These are phyloP conservation scores for Sapayoa aenigma DNA, from an alignment of 2,113 vertebrate genomes.

Conservation along the genomic window DNA sequence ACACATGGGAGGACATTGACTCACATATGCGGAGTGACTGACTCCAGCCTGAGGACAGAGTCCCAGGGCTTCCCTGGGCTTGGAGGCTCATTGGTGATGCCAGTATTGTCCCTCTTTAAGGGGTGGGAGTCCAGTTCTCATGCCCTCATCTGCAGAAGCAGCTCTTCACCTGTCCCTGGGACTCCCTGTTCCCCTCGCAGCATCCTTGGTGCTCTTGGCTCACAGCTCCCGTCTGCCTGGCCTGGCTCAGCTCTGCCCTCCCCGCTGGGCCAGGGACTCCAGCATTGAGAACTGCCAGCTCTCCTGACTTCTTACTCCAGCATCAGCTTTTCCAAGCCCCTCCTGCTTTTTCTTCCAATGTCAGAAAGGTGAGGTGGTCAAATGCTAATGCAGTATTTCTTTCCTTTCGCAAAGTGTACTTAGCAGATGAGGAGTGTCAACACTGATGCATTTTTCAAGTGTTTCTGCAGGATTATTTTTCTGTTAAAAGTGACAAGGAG, in stretches of 20 bases:
- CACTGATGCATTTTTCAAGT: constrained; percentile 60
- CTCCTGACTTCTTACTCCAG: neutral
- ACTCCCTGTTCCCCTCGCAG: neutral
- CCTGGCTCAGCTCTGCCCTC: neutral
- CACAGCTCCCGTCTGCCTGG: neutral
- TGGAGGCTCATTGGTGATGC: neutral
- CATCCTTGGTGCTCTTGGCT: rapidly evolving
- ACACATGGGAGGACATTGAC: rapidly evolving
- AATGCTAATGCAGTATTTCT: constrained; percentile 50
- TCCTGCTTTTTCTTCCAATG: constrained; percentile 20
- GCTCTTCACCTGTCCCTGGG: neutral
- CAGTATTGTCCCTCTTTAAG: no score
- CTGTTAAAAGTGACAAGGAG: constrained; percentile 68
- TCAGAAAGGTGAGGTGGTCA: constrained; percentile 49
- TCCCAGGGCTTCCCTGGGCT: neutral
- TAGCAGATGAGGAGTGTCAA: constrained; percentile 66
- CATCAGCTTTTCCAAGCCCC: constrained; percentile 11
- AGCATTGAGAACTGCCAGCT: neutral
- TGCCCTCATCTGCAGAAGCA: neutral
- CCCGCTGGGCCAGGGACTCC: neutral
- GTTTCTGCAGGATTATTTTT: constrained; percentile 59
- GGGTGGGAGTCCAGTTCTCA: neutral
- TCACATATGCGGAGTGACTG: rapidly evolving
- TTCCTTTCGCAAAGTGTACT: constrained; percentile 4
- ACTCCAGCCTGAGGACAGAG: rapidly evolving